Evolutionary conservation across 2,888 invertebrate genomes (phyloP).

Genomic region (Drepanosiphum platanoidis): DNA sequence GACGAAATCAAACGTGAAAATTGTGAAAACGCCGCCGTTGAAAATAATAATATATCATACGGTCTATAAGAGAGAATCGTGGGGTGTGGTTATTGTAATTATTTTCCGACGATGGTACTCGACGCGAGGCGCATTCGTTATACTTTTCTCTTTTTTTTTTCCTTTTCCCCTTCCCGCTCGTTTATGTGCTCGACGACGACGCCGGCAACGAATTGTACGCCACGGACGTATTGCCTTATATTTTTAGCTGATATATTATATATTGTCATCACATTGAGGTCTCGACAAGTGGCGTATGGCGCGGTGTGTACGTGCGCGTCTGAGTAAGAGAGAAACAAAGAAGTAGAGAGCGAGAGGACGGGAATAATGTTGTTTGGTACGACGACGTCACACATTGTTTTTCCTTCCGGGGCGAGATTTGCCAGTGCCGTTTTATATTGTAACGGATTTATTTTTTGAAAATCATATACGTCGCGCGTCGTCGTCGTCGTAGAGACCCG

Average conservation of each 20-base stretch:
- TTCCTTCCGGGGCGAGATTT: constrained; percentile 5
- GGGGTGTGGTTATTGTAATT: neutral
- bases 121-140: neutral
- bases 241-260: neutral
- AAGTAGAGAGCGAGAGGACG: neutral
- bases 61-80: neutral
- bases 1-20: neutral
- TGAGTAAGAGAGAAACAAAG: neutral
- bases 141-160: neutral
- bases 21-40: no score
- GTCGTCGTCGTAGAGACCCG: no score
- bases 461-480: no score
- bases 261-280: constrained; percentile 16
- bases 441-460: no score
- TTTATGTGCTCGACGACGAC: neutral
- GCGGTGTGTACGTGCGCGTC: neutral
- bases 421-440: neutral
- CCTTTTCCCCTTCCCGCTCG: neutral
- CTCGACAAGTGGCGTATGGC: constrained; percentile 5
- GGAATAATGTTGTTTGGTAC: constrained; percentile 8
- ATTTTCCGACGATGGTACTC: neutral
- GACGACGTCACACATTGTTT: constrained; percentile 4
- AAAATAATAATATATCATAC: neutral
- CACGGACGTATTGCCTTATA: neutral
- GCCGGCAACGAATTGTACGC: neutral